phyloP scores from a whole-genome alignment of 2,888 invertebrate species.

The Himalopsyche anomala region DNA sequence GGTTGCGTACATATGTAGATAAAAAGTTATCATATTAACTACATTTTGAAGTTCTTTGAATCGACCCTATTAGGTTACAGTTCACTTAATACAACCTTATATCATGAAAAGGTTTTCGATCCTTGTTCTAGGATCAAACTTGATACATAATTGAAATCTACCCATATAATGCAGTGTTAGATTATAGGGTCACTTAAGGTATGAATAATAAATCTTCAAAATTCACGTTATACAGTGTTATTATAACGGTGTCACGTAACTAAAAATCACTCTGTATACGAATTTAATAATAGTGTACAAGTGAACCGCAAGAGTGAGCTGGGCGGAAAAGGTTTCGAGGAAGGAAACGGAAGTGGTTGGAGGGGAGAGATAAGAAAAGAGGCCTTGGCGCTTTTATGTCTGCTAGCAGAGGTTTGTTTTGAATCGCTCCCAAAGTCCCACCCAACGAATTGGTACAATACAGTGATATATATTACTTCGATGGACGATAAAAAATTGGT shows the following conservation, averaged over 20 bases:
- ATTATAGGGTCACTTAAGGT: too few relatives aligned
- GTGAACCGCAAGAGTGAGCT: conserved; percentile 51
- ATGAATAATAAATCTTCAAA: too few relatives aligned
- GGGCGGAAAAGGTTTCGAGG: conserved; percentile 55
- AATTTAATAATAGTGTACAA: conserved; percentile 49
- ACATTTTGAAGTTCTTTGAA: too few relatives aligned
- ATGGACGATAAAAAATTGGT: neutral
- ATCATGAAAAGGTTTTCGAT: too few relatives aligned
- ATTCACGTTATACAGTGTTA: neutral
- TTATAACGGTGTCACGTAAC: neutral
- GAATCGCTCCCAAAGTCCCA: neutral
- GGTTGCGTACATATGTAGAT: too few relatives aligned
- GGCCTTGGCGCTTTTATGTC: neutral
- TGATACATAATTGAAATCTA: too few relatives aligned
- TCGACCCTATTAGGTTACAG: too few relatives aligned
- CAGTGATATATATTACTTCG: neutral
- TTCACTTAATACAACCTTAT: too few relatives aligned
- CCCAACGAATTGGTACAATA: neutral
- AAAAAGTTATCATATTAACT: too few relatives aligned
- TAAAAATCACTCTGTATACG: conserved; percentile 38
- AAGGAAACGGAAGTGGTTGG: conserved; percentile 49
- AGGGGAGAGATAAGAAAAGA: conserved; percentile 49
- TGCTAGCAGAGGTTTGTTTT: neutral
- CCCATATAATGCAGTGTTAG: too few relatives aligned
- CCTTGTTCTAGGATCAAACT: too few relatives aligned